Evolutionary conservation across 2,888 invertebrate genomes (phyloP).

Genomic region (Amphiduros pacificus): DNA sequence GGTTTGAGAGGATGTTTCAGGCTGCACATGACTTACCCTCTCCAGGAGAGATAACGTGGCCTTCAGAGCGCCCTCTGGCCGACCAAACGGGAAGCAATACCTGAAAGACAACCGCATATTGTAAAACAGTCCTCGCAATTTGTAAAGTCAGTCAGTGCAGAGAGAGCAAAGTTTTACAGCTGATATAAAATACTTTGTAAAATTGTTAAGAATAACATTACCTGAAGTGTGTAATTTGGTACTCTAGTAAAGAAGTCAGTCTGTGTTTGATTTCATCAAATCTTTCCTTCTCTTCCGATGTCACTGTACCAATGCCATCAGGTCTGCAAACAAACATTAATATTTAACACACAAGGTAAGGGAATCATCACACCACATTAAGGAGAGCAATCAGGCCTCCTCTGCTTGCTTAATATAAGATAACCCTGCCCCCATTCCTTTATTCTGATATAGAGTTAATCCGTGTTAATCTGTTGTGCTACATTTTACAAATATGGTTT

Average conservation of each 20-base stretch:
- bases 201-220: too few relatives aligned
- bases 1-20: too few relatives aligned
- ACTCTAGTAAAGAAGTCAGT: slow-evolving; percentile 86
- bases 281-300: slow-evolving; percentile 86
- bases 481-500: too few relatives aligned
- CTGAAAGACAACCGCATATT: slow-evolving; percentile 61
- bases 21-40: slow-evolving; percentile 71
- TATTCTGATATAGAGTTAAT: too few relatives aligned
- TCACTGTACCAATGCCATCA: slow-evolving; percentile 96
- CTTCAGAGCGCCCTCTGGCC: slow-evolving; percentile 97
- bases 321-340: slow-evolving; percentile 73
- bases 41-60: slow-evolving; percentile 94
- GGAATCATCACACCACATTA: too few relatives aligned
- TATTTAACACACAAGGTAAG: too few relatives aligned
- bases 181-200: neutral
- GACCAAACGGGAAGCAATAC: slow-evolving; percentile 97
- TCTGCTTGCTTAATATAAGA: too few relatives aligned
- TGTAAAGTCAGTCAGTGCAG: neutral
- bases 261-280: slow-evolving; percentile 97
- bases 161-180: neutral
- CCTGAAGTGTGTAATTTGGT: slow-evolving; percentile 99
- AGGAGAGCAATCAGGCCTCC: too few relatives aligned
- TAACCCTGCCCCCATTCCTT: too few relatives aligned
- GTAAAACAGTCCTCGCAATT: neutral
- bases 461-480: too few relatives aligned